These are phyloP conservation scores for Rhinichthys klamathensis DNA, from an alignment of 2,113 vertebrate species.

Conservation along the genomic window DNA sequence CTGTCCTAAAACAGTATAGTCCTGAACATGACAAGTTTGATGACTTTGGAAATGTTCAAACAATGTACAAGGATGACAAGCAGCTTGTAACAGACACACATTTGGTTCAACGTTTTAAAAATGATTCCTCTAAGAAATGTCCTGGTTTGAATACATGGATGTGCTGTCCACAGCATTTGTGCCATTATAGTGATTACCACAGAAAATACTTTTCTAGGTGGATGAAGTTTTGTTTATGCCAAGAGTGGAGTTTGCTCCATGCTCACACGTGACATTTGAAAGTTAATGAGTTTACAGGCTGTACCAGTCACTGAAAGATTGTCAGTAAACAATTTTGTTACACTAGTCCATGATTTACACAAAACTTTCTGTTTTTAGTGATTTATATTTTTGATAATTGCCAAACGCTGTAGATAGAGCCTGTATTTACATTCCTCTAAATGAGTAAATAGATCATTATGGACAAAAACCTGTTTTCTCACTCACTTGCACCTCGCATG, in stretches of 20 bases:
- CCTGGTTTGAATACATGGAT: background rate
- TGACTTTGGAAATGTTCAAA: background rate
- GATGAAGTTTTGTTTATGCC: background rate
- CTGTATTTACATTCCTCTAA: background rate
- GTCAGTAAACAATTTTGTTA: background rate
- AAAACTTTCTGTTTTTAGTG: background rate
- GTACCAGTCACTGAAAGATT: slow-evolving; percentile 8
- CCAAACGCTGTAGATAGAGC: slow-evolving; percentile 4
- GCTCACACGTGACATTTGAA: background rate
- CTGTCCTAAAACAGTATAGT: background rate
- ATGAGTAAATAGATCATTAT: background rate
- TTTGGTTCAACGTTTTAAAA: slow-evolving; percentile 2
- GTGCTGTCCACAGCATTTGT: background rate
- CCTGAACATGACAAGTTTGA: background rate
- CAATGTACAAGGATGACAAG: background rate
- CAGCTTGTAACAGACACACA: slow-evolving; percentile 18
- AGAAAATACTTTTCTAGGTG: background rate
- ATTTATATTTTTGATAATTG: background rate
- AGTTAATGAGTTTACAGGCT: background rate
- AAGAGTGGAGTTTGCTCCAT: background rate
- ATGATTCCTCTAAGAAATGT: background rate
- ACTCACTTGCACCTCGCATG: background rate
- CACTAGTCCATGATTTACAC: background rate
- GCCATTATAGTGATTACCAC: background rate
- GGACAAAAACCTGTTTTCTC: slow-evolving; percentile 15